Conservation (phyloP, 2,113 vertebrate genomes). For the Hymenochirus boettgeri region DNA sequence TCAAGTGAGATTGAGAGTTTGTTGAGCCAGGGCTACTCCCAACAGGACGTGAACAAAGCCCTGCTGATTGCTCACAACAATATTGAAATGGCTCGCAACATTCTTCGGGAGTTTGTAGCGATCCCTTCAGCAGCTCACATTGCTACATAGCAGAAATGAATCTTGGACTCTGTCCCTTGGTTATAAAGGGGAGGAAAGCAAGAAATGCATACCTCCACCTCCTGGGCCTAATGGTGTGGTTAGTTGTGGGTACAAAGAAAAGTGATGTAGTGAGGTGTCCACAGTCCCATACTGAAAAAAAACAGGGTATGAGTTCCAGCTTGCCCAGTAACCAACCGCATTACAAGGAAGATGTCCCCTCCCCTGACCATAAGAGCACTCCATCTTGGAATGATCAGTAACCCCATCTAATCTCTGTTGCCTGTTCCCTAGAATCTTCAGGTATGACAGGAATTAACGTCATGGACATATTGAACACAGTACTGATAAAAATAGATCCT, state of each 20-base stretch:
- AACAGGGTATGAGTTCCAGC: slow-evolving; percentile 28
- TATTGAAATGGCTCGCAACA: slow-evolving; percentile 97
- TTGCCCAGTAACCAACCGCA: slow-evolving; percentile 5
- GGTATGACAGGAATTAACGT: slow-evolving; percentile 5
- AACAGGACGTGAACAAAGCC: slow-evolving; percentile 98
- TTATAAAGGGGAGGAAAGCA: slow-evolving; percentile 11
- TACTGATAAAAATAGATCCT: slow-evolving; percentile 2
- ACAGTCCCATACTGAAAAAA: background rate
- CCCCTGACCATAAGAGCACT: slow-evolving; percentile 12
- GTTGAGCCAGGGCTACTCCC: slow-evolving; percentile 94
- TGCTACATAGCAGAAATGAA: slow-evolving; percentile 77
- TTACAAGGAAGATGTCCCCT: slow-evolving; percentile 21
- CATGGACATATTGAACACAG: slow-evolving; percentile 25
- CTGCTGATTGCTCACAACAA: slow-evolving; percentile 98
- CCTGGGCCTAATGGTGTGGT: slow-evolving; percentile 27
- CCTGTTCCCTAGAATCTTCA: background rate
- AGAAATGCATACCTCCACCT: slow-evolving; percentile 5
- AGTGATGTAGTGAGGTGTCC: background rate
- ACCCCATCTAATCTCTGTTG: background rate
- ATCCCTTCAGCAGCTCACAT: slow-evolving; percentile 85
- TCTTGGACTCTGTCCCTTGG: slow-evolving; percentile 24
- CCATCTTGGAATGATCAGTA: background rate
- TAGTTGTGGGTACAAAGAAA: slow-evolving; percentile 37
- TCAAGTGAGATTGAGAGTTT: slow-evolving; percentile 91
- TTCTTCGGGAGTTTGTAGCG: slow-evolving; percentile 94